Conservation (phyloP, 64 coral and sea anemone genomes). For the Stichodactyla helianthus region DNA sequence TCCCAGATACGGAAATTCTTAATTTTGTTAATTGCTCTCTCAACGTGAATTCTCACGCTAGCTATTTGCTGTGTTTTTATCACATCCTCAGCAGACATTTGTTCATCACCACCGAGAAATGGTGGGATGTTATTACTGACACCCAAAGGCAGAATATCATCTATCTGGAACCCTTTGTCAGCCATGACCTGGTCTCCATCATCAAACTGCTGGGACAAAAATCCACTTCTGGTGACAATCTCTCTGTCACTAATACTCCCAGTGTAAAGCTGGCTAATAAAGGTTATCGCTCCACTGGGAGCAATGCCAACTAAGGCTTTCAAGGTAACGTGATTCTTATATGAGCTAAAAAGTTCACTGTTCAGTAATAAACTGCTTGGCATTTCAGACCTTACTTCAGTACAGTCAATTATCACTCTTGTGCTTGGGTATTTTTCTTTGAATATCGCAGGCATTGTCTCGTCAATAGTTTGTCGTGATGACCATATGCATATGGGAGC, state of each 20-base stretch:
- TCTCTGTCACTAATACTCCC: constrained; percentile 34
- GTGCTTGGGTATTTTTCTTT: constrained; percentile 23
- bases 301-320: constrained; percentile 31
- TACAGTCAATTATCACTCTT: no score
- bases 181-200: constrained; percentile 21
- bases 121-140: constrained; percentile 32
- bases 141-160: constrained; percentile 29
- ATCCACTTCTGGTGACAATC: constrained; percentile 37
- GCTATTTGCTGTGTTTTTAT: constrained; percentile 44
- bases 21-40: constrained; percentile 37
- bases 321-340: no score
- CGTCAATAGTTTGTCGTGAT: not conserved
- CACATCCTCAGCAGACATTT: no score
- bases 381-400: constrained; percentile 38
- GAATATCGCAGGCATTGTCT: constrained; percentile 47
- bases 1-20: constrained; percentile 47
- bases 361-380: constrained; percentile 42
- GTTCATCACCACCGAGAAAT: not conserved
- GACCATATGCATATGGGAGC: constrained; percentile 38
- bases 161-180: constrained; percentile 19
- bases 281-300: constrained; percentile 13
- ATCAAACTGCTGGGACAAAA: not conserved
- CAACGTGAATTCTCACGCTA: no score
- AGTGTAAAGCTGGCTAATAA: no score
- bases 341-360: constrained; percentile 25